Conservation (phyloP, 2,113 vertebrate species). For the Caranx ignobilis region DNA sequence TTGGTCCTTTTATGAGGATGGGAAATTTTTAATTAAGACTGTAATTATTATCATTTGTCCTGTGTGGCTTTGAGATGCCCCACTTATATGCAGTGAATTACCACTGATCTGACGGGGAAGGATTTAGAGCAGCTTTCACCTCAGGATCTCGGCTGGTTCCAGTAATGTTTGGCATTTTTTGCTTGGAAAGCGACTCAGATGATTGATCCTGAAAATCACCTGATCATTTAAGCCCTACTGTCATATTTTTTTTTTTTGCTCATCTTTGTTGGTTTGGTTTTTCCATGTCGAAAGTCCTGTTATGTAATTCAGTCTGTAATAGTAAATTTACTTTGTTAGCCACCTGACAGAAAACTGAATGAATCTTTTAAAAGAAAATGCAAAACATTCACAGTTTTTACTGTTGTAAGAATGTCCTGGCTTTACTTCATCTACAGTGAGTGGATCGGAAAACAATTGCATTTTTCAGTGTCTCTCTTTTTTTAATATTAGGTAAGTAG, state of each 20-base stretch:
- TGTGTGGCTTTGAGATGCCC: constrained; percentile 38
- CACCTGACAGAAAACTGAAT: background rate
- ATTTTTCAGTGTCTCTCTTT: background rate
- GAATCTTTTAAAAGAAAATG: background rate
- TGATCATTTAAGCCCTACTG: too few relatives aligned
- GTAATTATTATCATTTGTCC: constrained; percentile 62
- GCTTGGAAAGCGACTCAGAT: too few relatives aligned
- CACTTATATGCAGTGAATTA: constrained; percentile 53
- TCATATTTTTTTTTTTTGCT: too few relatives aligned
- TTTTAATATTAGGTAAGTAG: background rate
- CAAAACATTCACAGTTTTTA: background rate
- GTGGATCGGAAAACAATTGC: background rate
- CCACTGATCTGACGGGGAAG: constrained; percentile 39
- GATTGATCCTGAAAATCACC: too few relatives aligned
- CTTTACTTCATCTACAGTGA: background rate
- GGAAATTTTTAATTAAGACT: constrained; percentile 58
- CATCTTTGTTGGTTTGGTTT: too few relatives aligned
- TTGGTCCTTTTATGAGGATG: constrained; percentile 14
- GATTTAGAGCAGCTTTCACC: constrained; percentile 39
- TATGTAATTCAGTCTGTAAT: too few relatives aligned
- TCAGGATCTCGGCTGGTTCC: background rate
- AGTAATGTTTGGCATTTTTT: too few relatives aligned
- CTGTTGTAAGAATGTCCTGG: background rate
- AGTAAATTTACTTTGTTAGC: background rate
- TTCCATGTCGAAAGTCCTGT: too few relatives aligned